Percentiles rank a stretch among this genome's conserved stretches.
These are phyloP conservation scores for Callyntrura guangdongensis DNA, from an alignment of 2,888 invertebrate genomes.

Conservation along the genomic window DNA sequence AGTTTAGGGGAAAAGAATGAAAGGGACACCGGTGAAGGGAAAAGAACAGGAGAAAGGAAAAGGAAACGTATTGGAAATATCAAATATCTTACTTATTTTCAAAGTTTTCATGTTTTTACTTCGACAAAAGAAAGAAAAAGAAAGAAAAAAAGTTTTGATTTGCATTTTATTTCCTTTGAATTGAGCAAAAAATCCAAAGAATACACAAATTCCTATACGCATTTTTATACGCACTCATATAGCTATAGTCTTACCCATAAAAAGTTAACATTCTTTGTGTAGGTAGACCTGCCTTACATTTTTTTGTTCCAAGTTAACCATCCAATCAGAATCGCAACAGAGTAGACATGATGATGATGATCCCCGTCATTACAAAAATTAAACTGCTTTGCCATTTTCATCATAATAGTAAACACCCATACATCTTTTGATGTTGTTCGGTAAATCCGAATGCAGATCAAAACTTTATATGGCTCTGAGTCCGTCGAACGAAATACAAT, in stretches of 20 bases:
- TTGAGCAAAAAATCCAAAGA: background rate
- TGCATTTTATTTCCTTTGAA: slow-evolving; percentile 68
- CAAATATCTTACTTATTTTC: slow-evolving; percentile 47
- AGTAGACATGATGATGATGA: no score
- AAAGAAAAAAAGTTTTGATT: slow-evolving; percentile 62
- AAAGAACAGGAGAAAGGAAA: background rate
- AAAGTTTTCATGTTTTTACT: slow-evolving; percentile 21
- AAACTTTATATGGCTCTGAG: background rate
- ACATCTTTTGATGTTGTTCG: background rate
- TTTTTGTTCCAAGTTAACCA: slow-evolving; percentile 4
- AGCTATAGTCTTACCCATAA: background rate
- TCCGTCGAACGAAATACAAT: background rate
- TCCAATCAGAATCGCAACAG: background rate
- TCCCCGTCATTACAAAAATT: background rate
- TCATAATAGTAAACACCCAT: slow-evolving; percentile 1
- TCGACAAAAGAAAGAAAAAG: background rate
- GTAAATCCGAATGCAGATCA: slow-evolving; percentile 27
- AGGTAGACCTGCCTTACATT: background rate
- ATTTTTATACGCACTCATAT: slow-evolving; percentile 1
- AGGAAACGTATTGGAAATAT: slow-evolving; percentile 53
- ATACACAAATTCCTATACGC: slow-evolving; percentile 3
- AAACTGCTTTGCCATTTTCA: slow-evolving; percentile 35
- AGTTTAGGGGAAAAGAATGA: background rate
- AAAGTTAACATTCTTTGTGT: background rate
- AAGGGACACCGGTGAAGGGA: background rate